These are phyloP conservation scores for Coregonus clupeaformis DNA, from an alignment of 2,113 vertebrate genomes.

Conservation along the genomic window DNA sequence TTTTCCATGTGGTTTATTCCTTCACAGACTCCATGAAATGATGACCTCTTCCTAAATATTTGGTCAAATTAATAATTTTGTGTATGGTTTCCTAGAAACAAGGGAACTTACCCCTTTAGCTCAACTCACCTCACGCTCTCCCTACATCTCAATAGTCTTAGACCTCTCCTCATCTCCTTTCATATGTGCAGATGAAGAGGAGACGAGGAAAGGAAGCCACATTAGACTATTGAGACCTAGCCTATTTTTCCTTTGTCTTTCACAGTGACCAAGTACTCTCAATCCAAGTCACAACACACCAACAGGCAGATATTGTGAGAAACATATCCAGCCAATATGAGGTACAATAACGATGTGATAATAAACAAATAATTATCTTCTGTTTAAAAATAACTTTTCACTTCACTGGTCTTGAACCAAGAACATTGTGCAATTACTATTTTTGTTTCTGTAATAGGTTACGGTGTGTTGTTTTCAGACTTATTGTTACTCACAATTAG, in stretches of 20 bases:
- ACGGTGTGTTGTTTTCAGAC: not conserved
- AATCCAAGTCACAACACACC: conserved; percentile 75
- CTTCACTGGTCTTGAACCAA: not conserved
- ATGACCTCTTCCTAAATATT: too few species aligned
- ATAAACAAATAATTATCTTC: not conserved
- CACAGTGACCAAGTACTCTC: conserved; percentile 83
- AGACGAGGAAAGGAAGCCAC: too few species aligned
- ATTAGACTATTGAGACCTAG: too few species aligned
- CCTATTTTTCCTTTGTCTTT: conserved; percentile 16
- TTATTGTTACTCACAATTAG: not conserved
- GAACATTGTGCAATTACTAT: not conserved
- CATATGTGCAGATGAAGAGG: too few species aligned
- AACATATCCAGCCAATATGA: conserved; percentile 79
- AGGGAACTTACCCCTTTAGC: too few species aligned
- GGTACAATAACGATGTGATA: conserved; percentile 64
- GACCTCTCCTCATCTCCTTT: too few species aligned
- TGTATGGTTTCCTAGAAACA: too few species aligned
- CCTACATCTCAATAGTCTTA: too few species aligned
- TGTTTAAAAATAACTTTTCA: not conserved
- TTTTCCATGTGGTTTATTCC: too few species aligned
- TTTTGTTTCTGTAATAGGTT: not conserved
- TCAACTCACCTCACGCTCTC: too few species aligned
- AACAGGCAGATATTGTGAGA: conserved; percentile 76
- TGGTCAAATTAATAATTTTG: too few species aligned
- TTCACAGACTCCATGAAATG: too few species aligned